Conservation (phyloP, 2,888 invertebrate genomes). For the Brachyptera risi region DNA sequence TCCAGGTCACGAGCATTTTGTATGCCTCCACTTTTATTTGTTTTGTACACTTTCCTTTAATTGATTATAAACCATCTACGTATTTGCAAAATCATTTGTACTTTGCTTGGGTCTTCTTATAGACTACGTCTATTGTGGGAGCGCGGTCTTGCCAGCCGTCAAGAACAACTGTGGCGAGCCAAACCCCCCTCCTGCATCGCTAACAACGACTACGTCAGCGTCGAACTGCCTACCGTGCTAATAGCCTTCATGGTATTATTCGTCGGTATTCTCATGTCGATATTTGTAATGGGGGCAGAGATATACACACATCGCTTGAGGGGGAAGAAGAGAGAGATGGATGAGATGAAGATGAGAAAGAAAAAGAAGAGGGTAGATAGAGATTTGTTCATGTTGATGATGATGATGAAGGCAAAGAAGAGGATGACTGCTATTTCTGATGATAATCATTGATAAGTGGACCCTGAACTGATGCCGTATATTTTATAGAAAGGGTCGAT, state of each 20-base stretch:
- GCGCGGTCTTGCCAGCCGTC: background rate
- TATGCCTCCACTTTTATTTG: too few relatives aligned
- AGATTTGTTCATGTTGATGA: too few relatives aligned
- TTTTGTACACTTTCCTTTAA: too few relatives aligned
- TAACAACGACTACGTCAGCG: background rate
- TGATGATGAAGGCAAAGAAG: too few relatives aligned
- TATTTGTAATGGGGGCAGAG: background rate
- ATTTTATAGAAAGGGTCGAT: too few relatives aligned
- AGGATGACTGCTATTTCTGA: too few relatives aligned
- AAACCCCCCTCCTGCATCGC: slow-evolving; percentile 4
- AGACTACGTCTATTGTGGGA: slow-evolving; percentile 8
- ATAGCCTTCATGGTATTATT: slow-evolving; percentile 8
- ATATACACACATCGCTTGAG: background rate
- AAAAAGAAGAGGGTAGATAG: background rate
- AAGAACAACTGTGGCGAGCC: slow-evolving; percentile 3
- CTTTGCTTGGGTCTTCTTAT: background rate
- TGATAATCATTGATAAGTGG: too few relatives aligned
- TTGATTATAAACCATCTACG: too few relatives aligned
- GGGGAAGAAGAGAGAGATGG: background rate
- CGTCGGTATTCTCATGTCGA: background rate
- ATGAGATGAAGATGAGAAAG: background rate
- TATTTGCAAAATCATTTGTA: background rate
- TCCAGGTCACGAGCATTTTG: too few relatives aligned
- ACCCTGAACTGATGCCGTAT: too few relatives aligned
- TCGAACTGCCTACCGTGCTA: background rate